Base-by-base conservation (phyloP, 2,797 vertebrate genomes). In the Numenius phaeopus region DNA sequence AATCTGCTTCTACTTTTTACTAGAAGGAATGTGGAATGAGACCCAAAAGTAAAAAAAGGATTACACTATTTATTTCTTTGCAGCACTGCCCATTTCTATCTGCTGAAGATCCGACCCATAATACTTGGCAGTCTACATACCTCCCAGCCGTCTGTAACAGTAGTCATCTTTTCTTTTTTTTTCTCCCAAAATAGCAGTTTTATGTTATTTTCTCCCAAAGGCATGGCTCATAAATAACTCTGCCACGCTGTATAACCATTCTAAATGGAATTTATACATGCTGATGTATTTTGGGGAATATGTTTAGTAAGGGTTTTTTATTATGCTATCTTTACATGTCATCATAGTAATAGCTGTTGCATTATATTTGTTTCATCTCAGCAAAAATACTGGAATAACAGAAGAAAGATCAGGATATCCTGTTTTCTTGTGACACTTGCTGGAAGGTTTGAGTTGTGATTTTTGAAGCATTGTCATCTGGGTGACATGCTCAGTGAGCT, bases 251-350 rank as follows among this genome's bases (percentile, higher is more conserved):
- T 80, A 32, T 97, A 98, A 97, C 94, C 93, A 94, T 97, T 97
- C 95, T 98, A 98, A 98, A 98, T 98, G 95, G 97, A 97, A 98
- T 97, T 97, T 94, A 96, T 94, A 96, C 84, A 96, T 4, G 32
- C 62, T 61, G 89, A 85, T 83, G 55, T 98, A 93, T 97, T 97
- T 97, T 86, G 82, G 93, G 83, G 97, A 98, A 98, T 98, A 96
- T 97, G 98, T 98, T 98, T 98, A 98, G 97, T 97, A 97, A 97
- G 90, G 88, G 72, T 9, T 98, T 98, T 98, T 98, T 97, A 98
- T 98, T 98, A 97, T 95, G 92, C 97, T 97, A 94, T 98, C 96
- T 97, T 97, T 96, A 96, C 96, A 91, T 98, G 98, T 98, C 97
- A 98, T 97, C 94, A 65, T 55, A 71, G 91, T 97, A 98, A 98